These are phyloP conservation scores for Rhadina sibilatrix DNA, from an alignment of 2,113 vertebrate genomes.

Conservation along the genomic window DNA sequence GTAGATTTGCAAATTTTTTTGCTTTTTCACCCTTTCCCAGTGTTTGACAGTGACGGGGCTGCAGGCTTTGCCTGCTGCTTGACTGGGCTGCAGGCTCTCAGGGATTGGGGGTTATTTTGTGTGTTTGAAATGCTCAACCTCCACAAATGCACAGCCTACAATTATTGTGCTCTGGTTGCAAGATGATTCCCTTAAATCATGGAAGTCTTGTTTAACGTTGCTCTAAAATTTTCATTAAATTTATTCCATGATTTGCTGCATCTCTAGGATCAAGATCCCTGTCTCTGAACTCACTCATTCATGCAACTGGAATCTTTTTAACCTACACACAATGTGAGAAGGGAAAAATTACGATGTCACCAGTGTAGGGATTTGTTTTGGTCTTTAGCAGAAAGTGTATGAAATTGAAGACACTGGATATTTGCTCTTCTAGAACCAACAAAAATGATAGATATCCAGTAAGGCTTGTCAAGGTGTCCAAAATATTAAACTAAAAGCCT, in stretches of 20 bases:
- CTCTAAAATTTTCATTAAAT: background rate
- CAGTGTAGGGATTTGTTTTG: background rate
- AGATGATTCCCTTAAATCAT: background rate
- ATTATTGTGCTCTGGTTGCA: background rate
- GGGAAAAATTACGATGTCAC: rapidly evolving
- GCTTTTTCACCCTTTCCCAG: background rate
- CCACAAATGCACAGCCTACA: background rate
- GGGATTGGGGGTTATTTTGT: background rate
- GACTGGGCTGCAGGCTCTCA: background rate
- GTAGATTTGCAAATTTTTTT: background rate
- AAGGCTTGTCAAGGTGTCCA: background rate
- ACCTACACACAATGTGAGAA: rapidly evolving
- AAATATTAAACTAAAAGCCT: background rate
- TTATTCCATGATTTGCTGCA: background rate
- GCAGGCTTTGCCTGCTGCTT: background rate
- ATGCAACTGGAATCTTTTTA: background rate
- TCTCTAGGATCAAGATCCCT: background rate
- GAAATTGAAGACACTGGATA: background rate
- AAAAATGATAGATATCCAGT: background rate
- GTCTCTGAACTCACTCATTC: background rate
- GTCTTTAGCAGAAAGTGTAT: background rate
- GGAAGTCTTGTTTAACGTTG: background rate
- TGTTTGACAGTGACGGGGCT: background rate
- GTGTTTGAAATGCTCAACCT: background rate
- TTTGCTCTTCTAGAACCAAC: background rate